Evolutionary conservation across 1,140 invertebrate genomes (phyloP).

Genomic region (Aporrectodea caliginosa): DNA sequence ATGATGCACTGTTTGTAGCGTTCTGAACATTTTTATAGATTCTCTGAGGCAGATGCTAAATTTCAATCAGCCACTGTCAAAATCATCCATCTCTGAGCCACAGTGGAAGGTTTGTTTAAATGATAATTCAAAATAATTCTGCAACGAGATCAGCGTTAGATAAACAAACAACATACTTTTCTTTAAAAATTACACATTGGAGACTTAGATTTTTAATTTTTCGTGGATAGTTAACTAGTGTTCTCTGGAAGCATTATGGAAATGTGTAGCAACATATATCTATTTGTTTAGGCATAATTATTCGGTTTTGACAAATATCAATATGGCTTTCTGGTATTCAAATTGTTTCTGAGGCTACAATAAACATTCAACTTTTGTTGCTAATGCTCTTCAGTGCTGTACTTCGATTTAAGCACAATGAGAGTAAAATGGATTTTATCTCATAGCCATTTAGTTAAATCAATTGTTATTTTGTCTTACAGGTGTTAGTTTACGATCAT

Average conservation of each 20-base stretch:
- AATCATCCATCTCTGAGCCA: conserved; percentile 72
- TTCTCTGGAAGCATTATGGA: background rate
- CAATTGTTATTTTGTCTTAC: conserved; percentile 25
- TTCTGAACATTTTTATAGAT: conserved; percentile 64
- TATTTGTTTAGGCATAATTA: background rate
- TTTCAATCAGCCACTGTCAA: conserved; percentile 75
- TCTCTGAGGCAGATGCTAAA: conserved; percentile 91
- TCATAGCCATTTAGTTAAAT: background rate
- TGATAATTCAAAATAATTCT: background rate
- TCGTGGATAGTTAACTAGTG: background rate
- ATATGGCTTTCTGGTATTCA: no score
- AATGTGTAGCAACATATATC: background rate
- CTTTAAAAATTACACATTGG: background rate
- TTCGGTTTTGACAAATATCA: no score
- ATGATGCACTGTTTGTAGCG: no score
- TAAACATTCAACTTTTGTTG: no score
- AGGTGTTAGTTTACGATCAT: conserved; percentile 87
- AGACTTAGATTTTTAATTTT: background rate
- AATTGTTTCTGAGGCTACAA: no score
- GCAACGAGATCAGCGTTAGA: background rate
- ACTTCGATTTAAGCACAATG: no score
- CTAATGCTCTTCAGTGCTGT: no score
- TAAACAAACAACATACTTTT: background rate
- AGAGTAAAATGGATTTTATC: no score
- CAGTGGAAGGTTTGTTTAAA: conserved; percentile 71